Base-by-base conservation (phyloP, 2,797 vertebrate species). In the Choloepus didactylus region DNA sequence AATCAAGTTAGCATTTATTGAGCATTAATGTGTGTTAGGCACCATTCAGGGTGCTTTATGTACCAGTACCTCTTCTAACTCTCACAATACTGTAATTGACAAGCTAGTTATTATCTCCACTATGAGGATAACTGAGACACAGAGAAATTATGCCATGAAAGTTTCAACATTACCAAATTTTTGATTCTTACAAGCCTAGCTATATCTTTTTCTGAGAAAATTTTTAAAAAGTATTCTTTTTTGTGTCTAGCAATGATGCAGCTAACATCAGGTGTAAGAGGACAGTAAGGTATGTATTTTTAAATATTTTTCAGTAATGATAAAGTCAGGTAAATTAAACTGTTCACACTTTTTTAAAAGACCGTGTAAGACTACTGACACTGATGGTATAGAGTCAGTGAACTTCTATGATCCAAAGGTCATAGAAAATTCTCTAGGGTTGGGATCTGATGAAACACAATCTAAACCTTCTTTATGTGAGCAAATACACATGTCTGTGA, bases 381-480 rank as follows among this genome's bases (percentile, higher is more conserved):
- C 25, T 75, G 25, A 87, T 66, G 25, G 38, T 46, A 15, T 35
- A 83, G 54, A 29, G 87, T 23, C 6, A 59, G 10, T 84, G 38
- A 87, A 38, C n/a, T 72, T 60, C 27, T 89, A 51, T 27, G 49
- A 14, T 54, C 5, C 29, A 59, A 64, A 87, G 72, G 23, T 76
- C 19, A n/a, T 6, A 73, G 12, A 56, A 27, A 76, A 93, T 51
- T 79, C 83, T 87, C 59, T 51, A 72, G 56, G 8, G 41, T 27
- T 66, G 18, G 2, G 23, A 67, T 31, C 69, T 95, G 29, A 92
- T 87, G 31, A 77, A 87, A 87, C 31, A 82, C n/a, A 91, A 77
- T 9, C 27, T 10, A 86, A 87, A 38, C 23, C 21, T 29, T 38
- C 49, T 5, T 76, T 60, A 41, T 21, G 2, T 38, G 41, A 70